Evolutionary conservation across 2,888 invertebrate species (phyloP), one percentile per base, ranked within the genome.

Genomic region (Netelia fuscicornis): DNA sequence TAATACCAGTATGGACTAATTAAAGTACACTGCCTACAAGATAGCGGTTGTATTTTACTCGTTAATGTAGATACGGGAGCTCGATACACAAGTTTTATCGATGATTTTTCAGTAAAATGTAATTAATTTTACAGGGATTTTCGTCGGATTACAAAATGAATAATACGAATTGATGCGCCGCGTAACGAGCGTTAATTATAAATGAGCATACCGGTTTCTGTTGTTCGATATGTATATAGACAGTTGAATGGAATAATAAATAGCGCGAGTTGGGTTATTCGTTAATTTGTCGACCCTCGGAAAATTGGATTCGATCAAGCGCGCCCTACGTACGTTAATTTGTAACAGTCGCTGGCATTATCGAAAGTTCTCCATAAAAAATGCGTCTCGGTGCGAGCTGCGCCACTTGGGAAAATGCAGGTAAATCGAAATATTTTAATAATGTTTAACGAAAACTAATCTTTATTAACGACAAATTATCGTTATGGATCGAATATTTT

Each of bases 111-210:
- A 48, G 60, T 30, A 30, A 74, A 78, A 75, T 52, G 44, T 85
- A 75, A 85, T 85, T 81, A 75, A 85, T 81, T 81, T 81, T 70
- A 70, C 68, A 23, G 84, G 65, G 70, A 17, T 82, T 79, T 82
- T 67, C 75, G 77, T 79, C 67, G 76, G 70, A 82, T 85, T 75
- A 75, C 71, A 71, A 71, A 82, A 85, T 75, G 65, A 79, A 85
- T 85, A 79, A 85, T 76, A 79, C 44, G 60, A 75, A 82, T 79
- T 75, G 82, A 75, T 82, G 65, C 44, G 44, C 65, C 64, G 17
- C 60, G 75, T 82, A 79, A 65, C 70, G 62, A 71, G 79, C 67
- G 75, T 75, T n/a, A 85, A 79, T 71, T 82, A 79, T 82, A 76
- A 75, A 85, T 85, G 74, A 75, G 82, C 71, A 37, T 30, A 20